phyloP scores from a whole-genome alignment of 2,797 vertebrate species.

The Peromyscus eremicus region DNA sequence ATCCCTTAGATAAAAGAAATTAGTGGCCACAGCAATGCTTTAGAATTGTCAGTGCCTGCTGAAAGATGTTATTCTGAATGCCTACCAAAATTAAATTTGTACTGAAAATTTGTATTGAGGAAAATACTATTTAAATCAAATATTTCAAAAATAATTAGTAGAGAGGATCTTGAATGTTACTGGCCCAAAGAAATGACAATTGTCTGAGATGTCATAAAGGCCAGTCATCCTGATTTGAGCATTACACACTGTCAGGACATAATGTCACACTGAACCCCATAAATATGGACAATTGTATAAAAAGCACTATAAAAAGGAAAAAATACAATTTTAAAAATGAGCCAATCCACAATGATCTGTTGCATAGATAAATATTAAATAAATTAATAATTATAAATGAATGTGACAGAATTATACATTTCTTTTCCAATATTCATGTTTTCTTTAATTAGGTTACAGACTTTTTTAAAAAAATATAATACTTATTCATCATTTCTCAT shows the following conservation, averaged over 20 bases:
- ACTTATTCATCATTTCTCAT: not conserved
- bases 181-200: not conserved
- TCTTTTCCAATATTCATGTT: slow-evolving; percentile 34
- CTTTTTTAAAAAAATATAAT: not conserved
- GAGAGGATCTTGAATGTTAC: not conserved
- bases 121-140: not conserved
- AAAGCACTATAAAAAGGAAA: not conserved
- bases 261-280: not conserved
- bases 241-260: not conserved
- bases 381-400: slow-evolving; percentile 43
- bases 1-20: slow-evolving; percentile 6
- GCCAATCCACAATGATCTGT: not conserved
- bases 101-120: slow-evolving; percentile 32
- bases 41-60: not conserved
- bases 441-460: slow-evolving; percentile 21
- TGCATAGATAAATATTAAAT: not conserved
- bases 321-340: not conserved
- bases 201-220: not conserved
- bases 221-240: not conserved
- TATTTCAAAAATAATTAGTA: not conserved
- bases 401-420: slow-evolving; percentile 10
- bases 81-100: slow-evolving; percentile 21
- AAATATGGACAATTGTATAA: not conserved
- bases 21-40: not conserved
- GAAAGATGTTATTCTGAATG: slow-evolving; percentile 7